Base-by-base conservation (phyloP, 2,888 invertebrate species). In the Autographa gamma region DNA sequence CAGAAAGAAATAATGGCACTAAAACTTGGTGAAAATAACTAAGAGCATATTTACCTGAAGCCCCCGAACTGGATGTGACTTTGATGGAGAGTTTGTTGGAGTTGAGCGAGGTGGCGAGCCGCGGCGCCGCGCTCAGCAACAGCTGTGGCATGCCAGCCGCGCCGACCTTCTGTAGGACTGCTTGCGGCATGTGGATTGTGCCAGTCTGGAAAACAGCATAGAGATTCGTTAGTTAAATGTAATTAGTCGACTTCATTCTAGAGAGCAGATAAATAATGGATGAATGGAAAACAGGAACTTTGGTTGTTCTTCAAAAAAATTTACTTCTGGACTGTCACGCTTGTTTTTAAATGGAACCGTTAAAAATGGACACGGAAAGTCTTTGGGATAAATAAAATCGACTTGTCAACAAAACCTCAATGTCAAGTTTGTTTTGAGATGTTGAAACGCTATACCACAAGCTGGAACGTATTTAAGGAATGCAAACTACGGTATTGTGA, bases 81-180 rank as follows among this genome's bases (percentile, higher is more conserved):
- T 98, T 98, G 86, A 98, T 97, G 91, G 97, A 97, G 76, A 97
- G 96, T 93, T 97, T 97, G 90, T 93, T 95, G 78, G 90, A 90
- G 84, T 86, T 91, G 82, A 95, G 91, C 25, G 95, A 90, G 83
- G 89, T 93, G 79, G 95, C 94, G 79, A 95, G 93, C 65, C 94
- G 91, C 25, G 96, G 95, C 60, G 95, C 93, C 9, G 95, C 91
- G 74, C 92, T 94, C 14, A 96, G 89, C 71, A 96, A 85, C 77
- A 96, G 80, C 86, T 96, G 95, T 9, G 95, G 95, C 76, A 95
- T 92, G 8, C 91, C 93, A 0, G 94, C 95, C 6, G 95, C 93
- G 0, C 95, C 95, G 25, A 95, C 95, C 83, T 95, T 96, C 86
- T 95, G 96, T 72, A 95, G 91, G 69, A 93, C 94, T 41, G 95